These are phyloP conservation scores for Tenodera sinensis DNA, from an alignment of 2,888 invertebrate species.

Conservation along the genomic window DNA sequence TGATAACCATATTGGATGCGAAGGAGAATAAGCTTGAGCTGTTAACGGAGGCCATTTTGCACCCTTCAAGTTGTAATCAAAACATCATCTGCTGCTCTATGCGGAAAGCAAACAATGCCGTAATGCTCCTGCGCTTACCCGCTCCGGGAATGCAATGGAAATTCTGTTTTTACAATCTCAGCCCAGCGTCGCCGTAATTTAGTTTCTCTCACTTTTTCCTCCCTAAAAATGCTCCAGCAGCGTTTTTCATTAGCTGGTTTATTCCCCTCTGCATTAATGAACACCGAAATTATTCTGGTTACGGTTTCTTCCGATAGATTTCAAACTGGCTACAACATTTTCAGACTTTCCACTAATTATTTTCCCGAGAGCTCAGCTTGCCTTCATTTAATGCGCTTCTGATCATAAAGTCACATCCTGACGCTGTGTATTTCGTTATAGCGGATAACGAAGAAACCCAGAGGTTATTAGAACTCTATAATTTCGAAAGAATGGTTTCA, in stretches of 20 bases:
- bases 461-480: not conserved
- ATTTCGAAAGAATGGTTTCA: not conserved
- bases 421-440: not conserved
- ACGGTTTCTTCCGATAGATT: not conserved
- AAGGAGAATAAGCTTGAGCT: not conserved
- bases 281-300: not conserved
- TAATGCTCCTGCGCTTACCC: not conserved
- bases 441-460: not conserved
- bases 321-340: not conserved
- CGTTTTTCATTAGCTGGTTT: not conserved
- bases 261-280: not conserved
- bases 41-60: not conserved
- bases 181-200: not conserved
- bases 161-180: not conserved
- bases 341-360: not conserved
- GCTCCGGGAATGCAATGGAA: not conserved
- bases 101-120: not conserved
- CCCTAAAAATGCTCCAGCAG: not conserved
- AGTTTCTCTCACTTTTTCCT: not conserved
- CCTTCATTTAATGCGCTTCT: not conserved
- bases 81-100: not conserved
- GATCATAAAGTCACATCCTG: not conserved
- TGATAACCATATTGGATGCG: not conserved
- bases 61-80: not conserved
- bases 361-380: not conserved